These are phyloP conservation scores for Oryzias sinensis DNA, from an alignment of 2,797 vertebrate genomes.

Conservation along the genomic window DNA sequence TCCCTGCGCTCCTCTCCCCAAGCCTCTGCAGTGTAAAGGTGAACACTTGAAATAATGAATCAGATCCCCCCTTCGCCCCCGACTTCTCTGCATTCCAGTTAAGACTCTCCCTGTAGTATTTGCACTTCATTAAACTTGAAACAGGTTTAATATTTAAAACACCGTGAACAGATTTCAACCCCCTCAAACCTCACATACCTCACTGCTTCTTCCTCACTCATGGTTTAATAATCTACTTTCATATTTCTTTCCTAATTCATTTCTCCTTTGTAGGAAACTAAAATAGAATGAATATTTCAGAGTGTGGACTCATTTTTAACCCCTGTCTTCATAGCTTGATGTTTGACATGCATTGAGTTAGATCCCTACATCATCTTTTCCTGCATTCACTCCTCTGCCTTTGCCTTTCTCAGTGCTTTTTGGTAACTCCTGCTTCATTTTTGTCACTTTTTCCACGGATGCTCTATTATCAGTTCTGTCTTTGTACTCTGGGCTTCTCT, in stretches of 20 bases:
- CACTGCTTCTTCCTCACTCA: slow-evolving; percentile 56
- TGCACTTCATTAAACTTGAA: slow-evolving; percentile 86
- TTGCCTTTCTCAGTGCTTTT: slow-evolving; percentile 9
- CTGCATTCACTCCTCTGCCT: slow-evolving; percentile 7
- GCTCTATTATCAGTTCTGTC: slow-evolving; percentile 54
- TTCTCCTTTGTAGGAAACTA: slow-evolving; percentile 78
- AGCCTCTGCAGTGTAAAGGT: slow-evolving; percentile 80
- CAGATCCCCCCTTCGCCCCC: slow-evolving; percentile 76
- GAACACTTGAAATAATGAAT: slow-evolving; percentile 83
- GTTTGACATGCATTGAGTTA: slow-evolving; percentile 42
- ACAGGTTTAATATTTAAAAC: slow-evolving; percentile 87
- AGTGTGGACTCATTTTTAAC: slow-evolving; percentile 72
- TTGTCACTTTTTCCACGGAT: slow-evolving; percentile 51
- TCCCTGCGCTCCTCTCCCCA: slow-evolving; percentile 54
- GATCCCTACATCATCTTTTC: slow-evolving; percentile 38
- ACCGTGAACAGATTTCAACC: slow-evolving; percentile 77
- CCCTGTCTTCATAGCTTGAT: slow-evolving; percentile 48
- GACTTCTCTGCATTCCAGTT: slow-evolving; percentile 79
- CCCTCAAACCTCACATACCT: slow-evolving; percentile 65
- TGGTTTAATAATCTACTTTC: slow-evolving; percentile 79
- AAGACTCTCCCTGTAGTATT: slow-evolving; percentile 82
- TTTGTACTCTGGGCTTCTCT: slow-evolving; percentile 47
- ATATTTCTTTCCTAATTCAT: slow-evolving; percentile 79
- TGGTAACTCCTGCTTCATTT: slow-evolving; percentile 31
- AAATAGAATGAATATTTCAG: slow-evolving; percentile 81